phyloP scores from a whole-genome alignment of 2,888 invertebrate species.

The Hybos culiciformis region DNA sequence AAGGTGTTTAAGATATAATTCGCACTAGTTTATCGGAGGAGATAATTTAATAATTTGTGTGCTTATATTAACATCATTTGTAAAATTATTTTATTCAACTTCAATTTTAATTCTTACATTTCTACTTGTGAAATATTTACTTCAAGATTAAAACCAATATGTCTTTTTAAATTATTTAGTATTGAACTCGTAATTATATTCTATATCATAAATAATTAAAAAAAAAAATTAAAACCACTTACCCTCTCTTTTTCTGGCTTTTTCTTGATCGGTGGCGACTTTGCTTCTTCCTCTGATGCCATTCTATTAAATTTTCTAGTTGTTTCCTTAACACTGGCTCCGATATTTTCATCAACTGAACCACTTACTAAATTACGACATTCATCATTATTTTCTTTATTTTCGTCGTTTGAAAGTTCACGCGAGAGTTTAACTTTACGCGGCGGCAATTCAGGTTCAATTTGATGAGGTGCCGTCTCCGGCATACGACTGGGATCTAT shows the following conservation, averaged over 20 bases:
- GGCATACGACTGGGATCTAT: constrained; percentile 20
- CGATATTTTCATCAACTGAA: constrained; percentile 46
- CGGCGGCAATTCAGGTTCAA: constrained; percentile 41
- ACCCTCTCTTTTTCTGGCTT: constrained; percentile 50
- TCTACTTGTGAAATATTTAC: too few species aligned
- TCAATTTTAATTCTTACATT: too few species aligned
- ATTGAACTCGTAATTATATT: too few species aligned
- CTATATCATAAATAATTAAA: too few species aligned
- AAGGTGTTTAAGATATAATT: too few species aligned
- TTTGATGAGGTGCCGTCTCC: constrained; percentile 17
- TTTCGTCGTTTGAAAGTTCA: constrained; percentile 36
- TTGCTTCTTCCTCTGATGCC: constrained; percentile 62
- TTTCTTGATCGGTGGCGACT: constrained; percentile 38
- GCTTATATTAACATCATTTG: too few species aligned
- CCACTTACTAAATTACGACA: not conserved
- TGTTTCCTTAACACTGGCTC: constrained; percentile 84
- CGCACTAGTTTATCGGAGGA: too few species aligned
- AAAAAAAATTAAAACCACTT: not conserved
- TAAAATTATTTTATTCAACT: too few species aligned
- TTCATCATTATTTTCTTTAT: constrained; percentile 28
- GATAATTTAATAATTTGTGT: too few species aligned
- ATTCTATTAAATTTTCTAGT: constrained; percentile 86
- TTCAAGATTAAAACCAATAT: too few species aligned
- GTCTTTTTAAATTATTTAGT: too few species aligned
- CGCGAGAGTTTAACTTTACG: constrained; percentile 30